Evolutionary conservation across 1,140 invertebrate species (phyloP), one percentile per base, ranked within the genome.

Genomic region (Chrysopa pallens): DNA sequence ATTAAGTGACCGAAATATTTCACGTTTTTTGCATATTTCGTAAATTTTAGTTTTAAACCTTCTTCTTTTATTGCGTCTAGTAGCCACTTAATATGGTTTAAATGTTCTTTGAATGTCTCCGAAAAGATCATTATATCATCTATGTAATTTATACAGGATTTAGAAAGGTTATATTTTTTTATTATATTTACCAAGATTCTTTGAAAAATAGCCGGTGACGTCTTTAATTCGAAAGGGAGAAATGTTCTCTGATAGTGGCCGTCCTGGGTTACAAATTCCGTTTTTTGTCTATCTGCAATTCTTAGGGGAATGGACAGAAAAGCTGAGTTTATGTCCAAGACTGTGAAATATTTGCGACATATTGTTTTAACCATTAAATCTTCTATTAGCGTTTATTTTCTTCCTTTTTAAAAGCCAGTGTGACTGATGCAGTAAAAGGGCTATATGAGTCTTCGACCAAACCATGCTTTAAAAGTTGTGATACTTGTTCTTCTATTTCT

Each of bases 51-150:
- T n/a, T n/a, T 44, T 27, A 52, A 52, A n/a, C 47, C 46, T 42
- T 52, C 47, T 9, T 33, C 43, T 12, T 8, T 28, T 4, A 48
- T 45, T 38, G 42, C 44, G 12, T 44, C 17, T 9, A 50, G 29
- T 42, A 50, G 28, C 37, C 15, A 4, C 23, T 44, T 28, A 8
- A 47, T 33, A 38, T 47, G 48, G 4, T 38, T 8, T 8, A 50
- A 23, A 31, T 54, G 51, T 46, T 54, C 47, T 31, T 48, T 36
- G 35, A 48, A 56, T 11, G 46, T 42, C 41, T 43, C 28, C 29
- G 50, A 56, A 44, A 48, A 44, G 48, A 52, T 47, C 43, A 56
- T 39, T 45, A n/a, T n/a, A n/a, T n/a, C n/a, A n/a, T n/a, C n/a
- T n/a, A n/a, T n/a, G n/a, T n/a, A n/a, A n/a, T n/a, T 52, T 8